Percentiles rank a stretch among this genome's conserved stretches.
These are phyloP conservation scores for Falco concolor DNA, from an alignment of 2,797 vertebrate species.

Conservation along the genomic window DNA sequence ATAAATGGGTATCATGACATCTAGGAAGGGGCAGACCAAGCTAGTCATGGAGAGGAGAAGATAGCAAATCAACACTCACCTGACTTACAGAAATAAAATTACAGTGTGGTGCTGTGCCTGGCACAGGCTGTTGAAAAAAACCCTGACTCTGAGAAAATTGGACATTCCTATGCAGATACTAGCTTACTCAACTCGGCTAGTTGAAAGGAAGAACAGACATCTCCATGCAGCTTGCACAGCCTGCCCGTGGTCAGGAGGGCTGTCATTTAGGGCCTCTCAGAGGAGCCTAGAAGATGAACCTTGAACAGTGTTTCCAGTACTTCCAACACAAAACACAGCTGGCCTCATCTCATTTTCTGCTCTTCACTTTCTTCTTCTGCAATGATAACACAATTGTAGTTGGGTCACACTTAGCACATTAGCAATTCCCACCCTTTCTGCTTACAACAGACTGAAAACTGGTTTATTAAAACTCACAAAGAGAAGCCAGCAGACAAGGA, in stretches of 20 bases:
- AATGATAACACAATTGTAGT: background rate
- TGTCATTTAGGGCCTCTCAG: background rate
- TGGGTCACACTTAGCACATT: background rate
- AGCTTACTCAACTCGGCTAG: background rate
- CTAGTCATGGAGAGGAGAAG: background rate
- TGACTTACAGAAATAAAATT: background rate
- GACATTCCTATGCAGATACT: background rate
- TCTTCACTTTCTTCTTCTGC: background rate
- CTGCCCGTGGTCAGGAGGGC: background rate
- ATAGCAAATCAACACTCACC: background rate
- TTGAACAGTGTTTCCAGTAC: background rate
- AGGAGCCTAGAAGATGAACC: background rate
- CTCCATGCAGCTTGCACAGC: rapidly evolving
- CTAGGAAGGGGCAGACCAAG: background rate
- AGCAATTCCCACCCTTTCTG: background rate
- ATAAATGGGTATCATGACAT: rapidly evolving
- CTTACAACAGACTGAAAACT: background rate
- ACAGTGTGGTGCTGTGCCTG: background rate
- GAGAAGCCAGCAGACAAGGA: background rate
- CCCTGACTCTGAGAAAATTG: background rate
- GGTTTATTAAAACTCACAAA: background rate
- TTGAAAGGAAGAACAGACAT: background rate
- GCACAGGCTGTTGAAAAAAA: background rate
- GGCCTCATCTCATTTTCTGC: background rate
- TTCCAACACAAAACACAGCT: background rate